These are phyloP conservation scores for Leptarthrus brevirostris DNA, from an alignment of 2,888 invertebrate species.

Conservation along the genomic window DNA sequence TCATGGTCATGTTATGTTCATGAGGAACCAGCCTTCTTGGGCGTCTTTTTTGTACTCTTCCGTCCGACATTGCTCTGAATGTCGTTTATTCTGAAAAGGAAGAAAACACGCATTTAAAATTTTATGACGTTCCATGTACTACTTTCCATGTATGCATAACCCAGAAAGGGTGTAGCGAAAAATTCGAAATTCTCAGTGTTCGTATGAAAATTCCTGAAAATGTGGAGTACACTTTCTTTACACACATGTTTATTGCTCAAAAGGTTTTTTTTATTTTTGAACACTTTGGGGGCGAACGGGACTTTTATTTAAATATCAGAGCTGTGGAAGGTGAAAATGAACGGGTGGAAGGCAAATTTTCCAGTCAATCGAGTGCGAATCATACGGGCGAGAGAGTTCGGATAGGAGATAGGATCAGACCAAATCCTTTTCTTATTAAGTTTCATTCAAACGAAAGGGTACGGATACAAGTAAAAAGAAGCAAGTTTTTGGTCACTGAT, in stretches of 20 bases:
- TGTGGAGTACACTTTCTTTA: background rate
- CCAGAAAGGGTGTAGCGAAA: background rate
- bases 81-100: background rate
- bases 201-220: background rate
- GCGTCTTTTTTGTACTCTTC: background rate
- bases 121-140: slow-evolving; percentile 15
- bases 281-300: background rate
- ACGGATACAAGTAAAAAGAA: background rate
- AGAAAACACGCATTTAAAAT: background rate
- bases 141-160: slow-evolving; percentile 2
- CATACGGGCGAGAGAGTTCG: background rate
- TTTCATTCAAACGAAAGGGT: background rate
- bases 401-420: background rate
- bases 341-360: slow-evolving; percentile 17
- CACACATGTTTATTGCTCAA: background rate
- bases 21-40: background rate
- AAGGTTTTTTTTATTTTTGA: background rate
- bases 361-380: slow-evolving; percentile 35
- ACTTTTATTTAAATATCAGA: slow-evolving; percentile 35
- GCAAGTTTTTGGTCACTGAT: slow-evolving; percentile 9
- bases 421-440: slow-evolving; percentile 1
- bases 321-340: slow-evolving; percentile 16
- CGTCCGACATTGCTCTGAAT: background rate
- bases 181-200: background rate
- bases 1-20: background rate